These are phyloP conservation scores for Caenorhabditis remanei DNA, from an alignment of 1,140 invertebrate genomes.

Conservation along the genomic window DNA sequence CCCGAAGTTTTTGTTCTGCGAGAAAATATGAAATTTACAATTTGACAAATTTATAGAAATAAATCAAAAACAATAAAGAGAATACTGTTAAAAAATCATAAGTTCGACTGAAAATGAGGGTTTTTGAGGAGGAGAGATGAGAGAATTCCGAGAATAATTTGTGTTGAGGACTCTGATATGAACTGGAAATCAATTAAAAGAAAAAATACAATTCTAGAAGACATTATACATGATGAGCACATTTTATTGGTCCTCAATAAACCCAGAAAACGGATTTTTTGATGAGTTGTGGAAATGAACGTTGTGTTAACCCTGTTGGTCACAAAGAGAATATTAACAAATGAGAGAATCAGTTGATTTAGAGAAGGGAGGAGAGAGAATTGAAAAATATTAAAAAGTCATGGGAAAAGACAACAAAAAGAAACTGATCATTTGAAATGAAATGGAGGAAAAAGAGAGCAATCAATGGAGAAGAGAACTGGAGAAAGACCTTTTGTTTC, in stretches of 20 bases:
- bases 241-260: constrained; percentile 1
- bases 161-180: constrained; percentile 19
- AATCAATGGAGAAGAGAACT: background rate
- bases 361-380: background rate
- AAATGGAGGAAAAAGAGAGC: background rate
- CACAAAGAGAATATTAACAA: constrained; percentile 21
- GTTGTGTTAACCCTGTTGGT: constrained; percentile 12
- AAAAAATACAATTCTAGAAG: background rate
- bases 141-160: background rate
- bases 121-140: background rate
- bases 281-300: background rate
- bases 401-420: background rate
- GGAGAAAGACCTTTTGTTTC: constrained; percentile 14
- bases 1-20: background rate
- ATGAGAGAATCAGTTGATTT: background rate
- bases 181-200: constrained; percentile 23
- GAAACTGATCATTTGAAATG: too few species aligned
- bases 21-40: background rate
- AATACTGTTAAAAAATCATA: constrained; percentile 2
- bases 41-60: too few species aligned
- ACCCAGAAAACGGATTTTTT: background rate
- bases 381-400: background rate
- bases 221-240: background rate
- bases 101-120: constrained; percentile 14
- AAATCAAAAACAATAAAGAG: background rate